Percentiles rank a stretch among this genome's conserved stretches.
These are phyloP conservation scores for Troides oblongomaculatus DNA, from an alignment of 2,888 invertebrate species.

Conservation along the genomic window DNA sequence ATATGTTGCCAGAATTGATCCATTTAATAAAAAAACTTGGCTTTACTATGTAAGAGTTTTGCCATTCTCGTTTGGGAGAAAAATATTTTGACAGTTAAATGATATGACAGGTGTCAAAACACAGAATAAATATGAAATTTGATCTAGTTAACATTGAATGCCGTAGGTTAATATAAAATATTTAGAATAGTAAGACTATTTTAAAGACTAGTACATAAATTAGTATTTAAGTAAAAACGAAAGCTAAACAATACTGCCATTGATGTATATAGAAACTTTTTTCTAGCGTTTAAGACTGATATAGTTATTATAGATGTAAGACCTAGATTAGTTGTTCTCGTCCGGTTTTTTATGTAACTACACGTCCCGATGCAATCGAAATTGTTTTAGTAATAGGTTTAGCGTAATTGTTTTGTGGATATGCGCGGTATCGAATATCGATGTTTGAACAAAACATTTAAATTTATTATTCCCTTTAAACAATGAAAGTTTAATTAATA, in stretches of 20 bases:
- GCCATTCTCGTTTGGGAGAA: no score
- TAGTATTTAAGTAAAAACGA: constrained; percentile 38
- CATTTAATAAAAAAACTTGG: background rate
- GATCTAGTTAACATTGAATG: no score
- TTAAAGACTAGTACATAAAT: background rate
- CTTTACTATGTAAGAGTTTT: background rate
- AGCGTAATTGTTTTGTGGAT: constrained; percentile 17
- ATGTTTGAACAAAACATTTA: background rate
- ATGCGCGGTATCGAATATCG: constrained; percentile 16
- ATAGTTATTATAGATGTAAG: constrained; percentile 46
- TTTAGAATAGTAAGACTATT: no score
- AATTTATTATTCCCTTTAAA: no score
- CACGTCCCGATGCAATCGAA: constrained; percentile 68
- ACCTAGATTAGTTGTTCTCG: constrained; percentile 42
- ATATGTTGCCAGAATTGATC: background rate
- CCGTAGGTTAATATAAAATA: no score
- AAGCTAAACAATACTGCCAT: constrained; percentile 75
- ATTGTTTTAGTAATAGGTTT: constrained; percentile 38
- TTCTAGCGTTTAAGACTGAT: constrained; percentile 57
- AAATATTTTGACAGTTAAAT: constrained; percentile 1
- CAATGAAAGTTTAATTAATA: no score
- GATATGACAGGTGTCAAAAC: background rate
- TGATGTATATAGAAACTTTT: constrained; percentile 53
- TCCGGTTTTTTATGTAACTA: constrained; percentile 57
- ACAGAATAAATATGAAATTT: no score